Conservation (phyloP, 1,140 invertebrate genomes). For the Aphelenchoides avenae region DNA sequence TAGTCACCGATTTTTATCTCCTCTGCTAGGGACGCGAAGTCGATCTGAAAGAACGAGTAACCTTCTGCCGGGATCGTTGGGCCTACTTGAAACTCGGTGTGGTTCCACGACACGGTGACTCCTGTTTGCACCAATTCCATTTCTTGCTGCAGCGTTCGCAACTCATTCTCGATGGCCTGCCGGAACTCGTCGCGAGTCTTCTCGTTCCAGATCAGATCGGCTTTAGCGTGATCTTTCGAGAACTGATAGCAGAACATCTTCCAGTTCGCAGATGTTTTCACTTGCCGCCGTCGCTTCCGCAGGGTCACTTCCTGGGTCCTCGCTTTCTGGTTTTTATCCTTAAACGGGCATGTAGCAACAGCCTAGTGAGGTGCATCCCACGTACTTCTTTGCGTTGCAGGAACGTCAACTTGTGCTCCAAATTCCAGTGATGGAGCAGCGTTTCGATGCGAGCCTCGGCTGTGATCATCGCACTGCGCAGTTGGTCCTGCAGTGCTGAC, state of each 20-base stretch:
- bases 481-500: slow-evolving; percentile 58
- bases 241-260: slow-evolving; percentile 79
- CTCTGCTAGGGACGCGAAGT: slow-evolving; percentile 84
- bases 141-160: slow-evolving; percentile 80
- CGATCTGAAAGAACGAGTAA: slow-evolving; percentile 62
- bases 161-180: slow-evolving; percentile 85
- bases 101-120: slow-evolving; percentile 83
- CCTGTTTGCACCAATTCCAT: slow-evolving; percentile 70
- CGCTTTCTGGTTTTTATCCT: slow-evolving; percentile 38
- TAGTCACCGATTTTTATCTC: slow-evolving; percentile 98
- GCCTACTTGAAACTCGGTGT: slow-evolving; percentile 70
- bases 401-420: slow-evolving; percentile 68
- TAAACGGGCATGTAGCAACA: slow-evolving; percentile 7
- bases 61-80: not conserved
- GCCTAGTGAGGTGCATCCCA: slow-evolving; percentile 60
- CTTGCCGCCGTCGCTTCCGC: slow-evolving; percentile 74
- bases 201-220: slow-evolving; percentile 98
- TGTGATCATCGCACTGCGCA: slow-evolving; percentile 61
- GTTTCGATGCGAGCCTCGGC: slow-evolving; percentile 67
- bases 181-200: slow-evolving; percentile 68
- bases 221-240: slow-evolving; percentile 83
- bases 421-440: slow-evolving; percentile 84
- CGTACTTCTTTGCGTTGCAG: slow-evolving; percentile 66
- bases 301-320: slow-evolving; percentile 86
- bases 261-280: slow-evolving; percentile 83